Conservation (phyloP, 1,140 invertebrate species). For the Drosophila serrata region DNA sequence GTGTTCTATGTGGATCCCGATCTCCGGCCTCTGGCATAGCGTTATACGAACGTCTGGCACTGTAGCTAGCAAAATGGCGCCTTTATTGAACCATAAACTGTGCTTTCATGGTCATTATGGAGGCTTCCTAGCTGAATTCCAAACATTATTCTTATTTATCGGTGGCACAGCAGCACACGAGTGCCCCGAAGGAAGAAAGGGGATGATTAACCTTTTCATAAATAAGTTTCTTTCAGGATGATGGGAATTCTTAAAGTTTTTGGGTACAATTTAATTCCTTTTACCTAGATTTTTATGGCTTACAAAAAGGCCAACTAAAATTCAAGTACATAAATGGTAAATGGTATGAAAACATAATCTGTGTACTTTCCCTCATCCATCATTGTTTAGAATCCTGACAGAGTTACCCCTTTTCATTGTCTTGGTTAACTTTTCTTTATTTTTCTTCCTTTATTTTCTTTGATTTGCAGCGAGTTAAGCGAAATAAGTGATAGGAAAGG, state of each 20-base stretch:
- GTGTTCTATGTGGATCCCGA: not conserved
- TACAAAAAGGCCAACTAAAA: not conserved
- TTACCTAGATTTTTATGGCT: not conserved
- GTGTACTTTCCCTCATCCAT: slow-evolving; percentile 33
- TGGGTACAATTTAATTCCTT: not conserved
- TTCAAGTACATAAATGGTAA: slow-evolving; percentile 10
- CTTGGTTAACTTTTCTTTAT: slow-evolving; percentile 16
- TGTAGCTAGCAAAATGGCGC: slow-evolving; percentile 42
- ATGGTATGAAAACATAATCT: slow-evolving; percentile 23
- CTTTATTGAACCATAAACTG: slow-evolving; percentile 79
- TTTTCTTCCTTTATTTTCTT: slow-evolving; percentile 3
- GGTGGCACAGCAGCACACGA: slow-evolving; percentile 39
- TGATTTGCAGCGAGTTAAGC: slow-evolving; percentile 18
- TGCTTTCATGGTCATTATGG: slow-evolving; percentile 73
- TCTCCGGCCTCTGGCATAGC: not conserved
- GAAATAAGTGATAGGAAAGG: slow-evolving; percentile 1
- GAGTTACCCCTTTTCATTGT: slow-evolving; percentile 17
- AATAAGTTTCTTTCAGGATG: not conserved
- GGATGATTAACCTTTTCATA: slow-evolving; percentile 35
- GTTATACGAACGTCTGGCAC: slow-evolving; percentile 20
- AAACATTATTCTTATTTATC: slow-evolving; percentile 78
- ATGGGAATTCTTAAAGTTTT: not conserved
- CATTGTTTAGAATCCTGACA: slow-evolving; percentile 16
- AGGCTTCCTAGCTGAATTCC: slow-evolving; percentile 33
- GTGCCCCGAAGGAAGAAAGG: slow-evolving; percentile 1